phyloP scores from a whole-genome alignment of 2,113 vertebrate genomes.

The Eclectus roratus region DNA sequence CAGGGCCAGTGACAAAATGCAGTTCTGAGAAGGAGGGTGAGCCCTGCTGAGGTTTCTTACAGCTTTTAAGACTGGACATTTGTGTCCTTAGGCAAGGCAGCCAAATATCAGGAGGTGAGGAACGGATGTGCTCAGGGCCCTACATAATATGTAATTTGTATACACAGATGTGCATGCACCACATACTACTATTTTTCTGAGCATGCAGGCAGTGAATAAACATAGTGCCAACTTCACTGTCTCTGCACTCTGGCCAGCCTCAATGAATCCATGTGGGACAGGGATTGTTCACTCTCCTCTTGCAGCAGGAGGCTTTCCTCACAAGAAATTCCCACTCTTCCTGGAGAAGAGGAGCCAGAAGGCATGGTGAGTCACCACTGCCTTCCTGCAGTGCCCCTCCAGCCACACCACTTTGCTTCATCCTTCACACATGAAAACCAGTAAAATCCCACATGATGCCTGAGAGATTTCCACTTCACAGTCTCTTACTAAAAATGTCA shows the following conservation, averaged over 20 bases:
- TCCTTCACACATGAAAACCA: not conserved
- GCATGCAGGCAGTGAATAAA: not conserved
- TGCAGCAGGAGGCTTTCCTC: not conserved
- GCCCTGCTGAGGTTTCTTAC: not conserved
- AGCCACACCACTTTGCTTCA: rapidly evolving
- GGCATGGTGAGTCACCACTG: not conserved
- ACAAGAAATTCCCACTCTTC: not conserved
- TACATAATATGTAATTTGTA: rapidly evolving
- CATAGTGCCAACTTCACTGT: not conserved
- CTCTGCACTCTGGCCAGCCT: not conserved
- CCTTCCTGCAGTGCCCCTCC: not conserved
- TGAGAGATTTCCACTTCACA: not conserved
- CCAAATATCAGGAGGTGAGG: not conserved
- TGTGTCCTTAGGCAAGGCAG: not conserved
- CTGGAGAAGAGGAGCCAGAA: not conserved
- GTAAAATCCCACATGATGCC: not conserved
- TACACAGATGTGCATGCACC: not conserved
- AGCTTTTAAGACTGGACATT: not conserved
- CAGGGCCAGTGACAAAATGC: not conserved
- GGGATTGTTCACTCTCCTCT: not conserved
- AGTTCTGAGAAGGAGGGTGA: not conserved
- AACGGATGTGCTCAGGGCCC: not conserved
- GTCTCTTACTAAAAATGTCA: not conserved
- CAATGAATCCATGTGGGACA: rapidly evolving
- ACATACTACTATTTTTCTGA: not conserved